Conservation (phyloP, 1,140 invertebrate genomes). For the Habropoda laboriosa region DNA sequence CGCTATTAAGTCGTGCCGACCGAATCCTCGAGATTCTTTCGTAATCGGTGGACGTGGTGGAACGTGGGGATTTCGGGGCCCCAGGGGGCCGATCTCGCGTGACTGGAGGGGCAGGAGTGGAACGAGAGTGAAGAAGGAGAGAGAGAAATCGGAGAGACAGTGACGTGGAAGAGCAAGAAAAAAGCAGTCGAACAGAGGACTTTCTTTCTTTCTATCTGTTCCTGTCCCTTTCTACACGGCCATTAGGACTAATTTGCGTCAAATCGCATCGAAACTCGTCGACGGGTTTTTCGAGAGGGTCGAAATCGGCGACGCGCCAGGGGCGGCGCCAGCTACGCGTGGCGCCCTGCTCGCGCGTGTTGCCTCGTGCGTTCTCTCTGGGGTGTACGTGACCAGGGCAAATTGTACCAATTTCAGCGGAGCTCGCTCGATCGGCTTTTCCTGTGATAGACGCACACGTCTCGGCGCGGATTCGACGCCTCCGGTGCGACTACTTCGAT, state of each 20-base stretch:
- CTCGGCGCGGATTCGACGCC: slow-evolving; percentile 11
- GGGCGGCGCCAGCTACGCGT: slow-evolving; percentile 42
- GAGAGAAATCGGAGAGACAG: slow-evolving; percentile 41
- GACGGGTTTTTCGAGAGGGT: slow-evolving; percentile 58
- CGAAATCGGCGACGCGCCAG: slow-evolving; percentile 35
- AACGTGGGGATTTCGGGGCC: slow-evolving; percentile 57
- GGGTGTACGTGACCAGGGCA: slow-evolving; percentile 63
- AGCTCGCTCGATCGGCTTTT: slow-evolving; percentile 33
- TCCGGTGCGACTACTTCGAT: neutral
- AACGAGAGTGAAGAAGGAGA: slow-evolving; percentile 23
- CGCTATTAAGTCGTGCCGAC: slow-evolving; percentile 58
- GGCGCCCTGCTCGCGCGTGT: slow-evolving; percentile 36
- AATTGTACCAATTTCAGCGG: slow-evolving; percentile 64
- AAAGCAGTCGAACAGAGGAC: slow-evolving; percentile 44
- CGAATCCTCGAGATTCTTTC: slow-evolving; percentile 65
- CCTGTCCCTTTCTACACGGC: slow-evolving; percentile 53
- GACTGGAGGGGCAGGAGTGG: slow-evolving; percentile 1
- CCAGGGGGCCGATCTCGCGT: slow-evolving; percentile 43
- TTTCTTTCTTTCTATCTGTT: slow-evolving; percentile 5
- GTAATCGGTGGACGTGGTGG: slow-evolving; percentile 52
- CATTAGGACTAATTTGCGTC: slow-evolving; percentile 78
- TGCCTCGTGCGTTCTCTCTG: slow-evolving; percentile 62
- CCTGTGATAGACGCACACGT: slow-evolving; percentile 2
- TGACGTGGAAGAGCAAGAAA: slow-evolving; percentile 36
- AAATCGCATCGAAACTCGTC: slow-evolving; percentile 72